These are phyloP conservation scores for Cetoscarus ocellatus DNA, from an alignment of 2,797 vertebrate genomes.

Conservation along the genomic window DNA sequence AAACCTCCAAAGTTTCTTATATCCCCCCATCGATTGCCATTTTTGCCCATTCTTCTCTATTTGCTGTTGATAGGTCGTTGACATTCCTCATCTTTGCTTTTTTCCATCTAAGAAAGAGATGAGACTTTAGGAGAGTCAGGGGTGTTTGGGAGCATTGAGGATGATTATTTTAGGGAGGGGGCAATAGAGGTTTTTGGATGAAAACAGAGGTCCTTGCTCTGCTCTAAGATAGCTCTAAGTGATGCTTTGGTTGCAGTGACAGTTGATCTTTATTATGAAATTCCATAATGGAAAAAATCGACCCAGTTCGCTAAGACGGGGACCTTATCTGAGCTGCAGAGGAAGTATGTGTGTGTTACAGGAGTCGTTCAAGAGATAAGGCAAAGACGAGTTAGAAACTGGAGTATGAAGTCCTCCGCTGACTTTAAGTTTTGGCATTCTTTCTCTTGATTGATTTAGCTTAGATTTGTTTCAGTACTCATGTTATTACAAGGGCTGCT, in stretches of 20 bases:
- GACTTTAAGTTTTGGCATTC: not conserved
- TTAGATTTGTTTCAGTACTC: too few relatives aligned
- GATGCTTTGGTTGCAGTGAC: constrained; percentile 76
- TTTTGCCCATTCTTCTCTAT: constrained; percentile 62
- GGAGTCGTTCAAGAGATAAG: constrained; percentile 38
- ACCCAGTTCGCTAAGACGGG: constrained; percentile 65
- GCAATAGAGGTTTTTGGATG: constrained; percentile 41
- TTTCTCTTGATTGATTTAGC: too few relatives aligned
- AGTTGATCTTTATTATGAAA: constrained; percentile 85
- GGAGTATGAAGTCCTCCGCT: constrained; percentile 16
- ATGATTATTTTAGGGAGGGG: constrained; percentile 62
- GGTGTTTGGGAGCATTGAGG: constrained; percentile 54
- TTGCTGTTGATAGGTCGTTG: constrained; percentile 69
- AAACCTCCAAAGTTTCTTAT: constrained; percentile 31
- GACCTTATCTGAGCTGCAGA: constrained; percentile 63
- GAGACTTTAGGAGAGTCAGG: constrained; percentile 55
- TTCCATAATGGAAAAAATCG: constrained; percentile 84
- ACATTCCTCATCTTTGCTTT: constrained; percentile 69
- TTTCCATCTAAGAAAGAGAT: constrained; percentile 55
- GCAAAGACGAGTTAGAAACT: constrained; percentile 27
- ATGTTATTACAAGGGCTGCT: too few relatives aligned
- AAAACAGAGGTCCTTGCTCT: constrained; percentile 65
- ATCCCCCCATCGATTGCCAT: constrained; percentile 49
- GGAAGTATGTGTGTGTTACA: constrained; percentile 21
- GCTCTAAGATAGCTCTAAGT: constrained; percentile 69